These are phyloP conservation scores for Patella ulyssiponensis DNA, from an alignment of 2,888 invertebrate species.

Conservation along the genomic window DNA sequence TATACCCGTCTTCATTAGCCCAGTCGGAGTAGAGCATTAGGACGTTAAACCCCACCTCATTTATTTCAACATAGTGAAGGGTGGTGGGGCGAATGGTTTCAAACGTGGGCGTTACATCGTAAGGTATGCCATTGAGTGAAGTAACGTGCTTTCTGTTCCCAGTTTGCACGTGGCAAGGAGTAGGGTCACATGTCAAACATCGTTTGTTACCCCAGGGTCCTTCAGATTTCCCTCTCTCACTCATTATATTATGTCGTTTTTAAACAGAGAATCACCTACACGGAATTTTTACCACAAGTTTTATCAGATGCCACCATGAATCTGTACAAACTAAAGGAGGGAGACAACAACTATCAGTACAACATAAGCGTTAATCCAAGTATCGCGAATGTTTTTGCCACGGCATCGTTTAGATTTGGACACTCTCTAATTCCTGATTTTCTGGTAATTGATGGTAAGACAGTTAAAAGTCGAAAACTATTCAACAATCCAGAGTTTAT, in stretches of 20 bases:
- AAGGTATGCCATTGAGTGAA: background rate
- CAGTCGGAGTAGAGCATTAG: too few relatives aligned
- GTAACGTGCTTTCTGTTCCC: too few relatives aligned
- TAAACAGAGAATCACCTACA: too few relatives aligned
- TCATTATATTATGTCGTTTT: too few relatives aligned
- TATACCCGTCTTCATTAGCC: too few relatives aligned
- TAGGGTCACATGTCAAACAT: too few relatives aligned
- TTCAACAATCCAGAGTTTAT: background rate
- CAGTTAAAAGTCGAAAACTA: background rate
- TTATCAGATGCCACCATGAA: too few relatives aligned
- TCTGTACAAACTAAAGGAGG: background rate
- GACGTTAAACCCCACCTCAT: too few relatives aligned
- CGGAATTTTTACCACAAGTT: too few relatives aligned
- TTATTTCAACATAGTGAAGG: too few relatives aligned
- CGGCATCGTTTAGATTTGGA: background rate
- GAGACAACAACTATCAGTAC: background rate
- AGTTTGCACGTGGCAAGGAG: too few relatives aligned
- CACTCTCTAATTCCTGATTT: background rate
- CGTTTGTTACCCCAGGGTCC: too few relatives aligned
- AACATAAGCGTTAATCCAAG: background rate
- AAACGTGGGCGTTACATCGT: background rate
- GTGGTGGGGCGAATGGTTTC: conserved; percentile 11
- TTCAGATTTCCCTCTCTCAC: background rate
- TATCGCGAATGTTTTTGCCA: background rate
- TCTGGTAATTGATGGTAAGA: background rate